Base-by-base conservation (phyloP, 2,888 invertebrate species). In the Ptilodon capucinus region DNA sequence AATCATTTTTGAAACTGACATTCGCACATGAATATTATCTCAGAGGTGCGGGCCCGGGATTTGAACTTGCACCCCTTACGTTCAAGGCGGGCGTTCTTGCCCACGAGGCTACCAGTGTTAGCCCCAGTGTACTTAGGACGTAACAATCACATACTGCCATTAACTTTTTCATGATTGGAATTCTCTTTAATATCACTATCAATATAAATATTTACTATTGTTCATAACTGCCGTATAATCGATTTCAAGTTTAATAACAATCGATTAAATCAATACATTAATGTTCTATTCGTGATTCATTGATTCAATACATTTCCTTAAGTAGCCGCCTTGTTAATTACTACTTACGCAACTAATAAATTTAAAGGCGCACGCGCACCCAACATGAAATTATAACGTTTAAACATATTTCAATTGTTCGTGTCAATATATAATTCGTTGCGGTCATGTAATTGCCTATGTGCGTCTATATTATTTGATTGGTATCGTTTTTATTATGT, bases 261-360 rank as follows among this genome's bases (percentile, higher is more conserved):
- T 36, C 21, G 5, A 39, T 21, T 21, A 21, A 21, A n/a, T 39
- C 21, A n/a, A 39, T 39, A 21, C 16, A 17, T 2, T 34, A 34
- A 23, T 43, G n/a, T 17, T 39, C 21, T 18, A 17, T 39, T 39
- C 39, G 21, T 13, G 19, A 39, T 39, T 18, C 18, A 18, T 14
- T n/a, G n/a, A n/a, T n/a, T n/a, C n/a, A 16, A 5, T 16, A 42
- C 23, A 47, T 41, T 53, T 47, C 45, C 47, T 39, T 44, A 40
- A 50, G 39, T 35, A 45, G 41, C 42, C 8, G n/a, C 44, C 42
- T 6, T 49, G 16, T 23, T 45, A 51, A 41, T 41, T n/a, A 42
- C 39, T 42, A 32, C 30, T 43, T 62, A 48, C 42, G 34, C 44
- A 55, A 58, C 2, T 21, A 44, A 57, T 47, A 51, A 35, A 46